A percentile compares a stretch with the other conserved stretches of the same genome.
Evolutionary conservation across 1,140 invertebrate species (phyloP).

Genomic region (Papilio helenus): DNA sequence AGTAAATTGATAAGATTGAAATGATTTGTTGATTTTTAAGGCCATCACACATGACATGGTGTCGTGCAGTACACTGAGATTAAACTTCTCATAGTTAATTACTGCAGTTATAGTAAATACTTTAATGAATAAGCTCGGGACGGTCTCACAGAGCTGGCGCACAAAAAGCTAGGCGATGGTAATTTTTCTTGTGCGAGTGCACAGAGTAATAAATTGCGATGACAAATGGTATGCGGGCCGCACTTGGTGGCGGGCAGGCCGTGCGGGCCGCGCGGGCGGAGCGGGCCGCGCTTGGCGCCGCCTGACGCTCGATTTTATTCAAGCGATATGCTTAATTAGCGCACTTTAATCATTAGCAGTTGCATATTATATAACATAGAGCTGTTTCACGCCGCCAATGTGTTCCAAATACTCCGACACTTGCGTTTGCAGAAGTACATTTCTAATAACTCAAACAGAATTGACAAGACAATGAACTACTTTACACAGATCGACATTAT

Average conservation of each 20-base stretch:
- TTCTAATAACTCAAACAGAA: background rate
- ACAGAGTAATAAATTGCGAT: conserved; percentile 44
- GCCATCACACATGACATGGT: too few species aligned
- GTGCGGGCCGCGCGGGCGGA: background rate
- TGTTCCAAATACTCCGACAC: background rate
- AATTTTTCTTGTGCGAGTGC: conserved; percentile 40
- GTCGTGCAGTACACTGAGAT: background rate
- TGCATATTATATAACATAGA: background rate
- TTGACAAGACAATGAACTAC: background rate
- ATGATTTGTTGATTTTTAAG: background rate
- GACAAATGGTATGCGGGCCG: conserved; percentile 40
- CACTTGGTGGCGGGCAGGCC: background rate
- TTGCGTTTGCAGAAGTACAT: background rate
- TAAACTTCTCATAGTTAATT: background rate
- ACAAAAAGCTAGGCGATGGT: conserved; percentile 34
- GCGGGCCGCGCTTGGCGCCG: background rate
- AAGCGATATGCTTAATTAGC: conserved; percentile 36
- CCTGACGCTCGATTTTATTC: conserved; percentile 31
- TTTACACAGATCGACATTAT: background rate
- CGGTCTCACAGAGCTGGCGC: background rate
- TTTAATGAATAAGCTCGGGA: background rate
- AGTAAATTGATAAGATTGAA: background rate
- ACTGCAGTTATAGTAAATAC: background rate
- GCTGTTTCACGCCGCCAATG: background rate
- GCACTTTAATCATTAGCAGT: conserved; percentile 24